Base-by-base conservation (phyloP, 2,797 vertebrate species). In the Dallia pectoralis region DNA sequence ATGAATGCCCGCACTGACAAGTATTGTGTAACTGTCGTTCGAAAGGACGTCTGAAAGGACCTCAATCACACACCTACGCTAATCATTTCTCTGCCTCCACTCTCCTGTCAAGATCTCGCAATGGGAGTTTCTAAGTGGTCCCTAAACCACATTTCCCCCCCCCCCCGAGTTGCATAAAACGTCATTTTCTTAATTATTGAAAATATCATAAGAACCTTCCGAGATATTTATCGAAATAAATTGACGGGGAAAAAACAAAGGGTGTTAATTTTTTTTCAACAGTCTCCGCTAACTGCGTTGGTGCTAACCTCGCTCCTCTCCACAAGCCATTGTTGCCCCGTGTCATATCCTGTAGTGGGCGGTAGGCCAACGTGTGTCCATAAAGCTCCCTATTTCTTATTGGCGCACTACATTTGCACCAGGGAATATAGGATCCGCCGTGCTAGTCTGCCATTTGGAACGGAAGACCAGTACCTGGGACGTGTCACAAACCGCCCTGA, bases 11-110 rank as follows among this genome's bases (percentile, higher is more conserved):
- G 53, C 16, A 72, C 77, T 87, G 87, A 87, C 85, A 83, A 71
- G 75, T 77, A 87, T 87, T n/a, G n/a, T 90, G 84, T 87, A 73
- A 19, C 76, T 80, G 85, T 88, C 85, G 85, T 72, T 67, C 64
- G 77, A 82, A 85, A 82, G 72, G 78, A 80, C 48, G 84, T 79
- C 78, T 87, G 74, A 44, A 44, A 44, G 40, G 40, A 44, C 76
- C 77, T 70, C 81, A 81, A 68, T 6, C 61, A 75, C 70, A 79
- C 87, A 86, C 87, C 88, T 86, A 90, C 90, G 84, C 89, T 71
- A 44, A 44, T 81, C 82, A 68, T 65, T 14, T 79, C 81, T 82
- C 83, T 77, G 79, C 73, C 84, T 16, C 25, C 18, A 49, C 47
- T 64, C 62, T 29, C 14, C 87, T 89, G 82, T 87, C 86, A 88